Conservation (phyloP, 2,113 vertebrate species). For the Anoura caudifer region DNA sequence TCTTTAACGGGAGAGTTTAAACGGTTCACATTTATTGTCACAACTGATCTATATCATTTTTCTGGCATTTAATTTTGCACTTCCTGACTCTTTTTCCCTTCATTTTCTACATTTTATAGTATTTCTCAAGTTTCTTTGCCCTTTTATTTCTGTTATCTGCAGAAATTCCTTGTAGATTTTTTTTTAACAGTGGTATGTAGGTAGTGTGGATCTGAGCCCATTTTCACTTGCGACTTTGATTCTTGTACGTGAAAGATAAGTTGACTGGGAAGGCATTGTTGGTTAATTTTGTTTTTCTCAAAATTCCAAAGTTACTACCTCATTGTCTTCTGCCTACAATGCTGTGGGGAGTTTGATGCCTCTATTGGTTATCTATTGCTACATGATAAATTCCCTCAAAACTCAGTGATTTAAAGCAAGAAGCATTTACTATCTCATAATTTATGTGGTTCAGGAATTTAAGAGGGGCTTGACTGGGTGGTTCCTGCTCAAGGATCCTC, state of each 20-base stretch:
- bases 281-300: neutral
- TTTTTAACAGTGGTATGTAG: neutral
- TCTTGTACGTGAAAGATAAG: neutral
- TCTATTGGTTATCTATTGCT: neutral
- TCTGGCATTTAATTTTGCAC: neutral
- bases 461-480: neutral
- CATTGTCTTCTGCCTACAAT: neutral
- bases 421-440: neutral
- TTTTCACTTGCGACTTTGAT: neutral
- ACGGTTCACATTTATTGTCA: neutral
- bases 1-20: neutral
- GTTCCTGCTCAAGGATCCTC: neutral
- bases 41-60: neutral
- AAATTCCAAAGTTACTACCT: neutral
- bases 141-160: neutral
- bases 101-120: neutral
- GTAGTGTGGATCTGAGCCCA: neutral
- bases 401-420: neutral
- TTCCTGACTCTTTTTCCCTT: neutral
- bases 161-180: neutral
- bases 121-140: neutral
- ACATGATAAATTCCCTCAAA: neutral
- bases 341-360: neutral
- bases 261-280: neutral
- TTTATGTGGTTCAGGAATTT: neutral